Evolutionary conservation across 2,113 vertebrate species (phyloP), one percentile per base, ranked within the genome.

Genomic region (Phalacrocorax carbo): DNA sequence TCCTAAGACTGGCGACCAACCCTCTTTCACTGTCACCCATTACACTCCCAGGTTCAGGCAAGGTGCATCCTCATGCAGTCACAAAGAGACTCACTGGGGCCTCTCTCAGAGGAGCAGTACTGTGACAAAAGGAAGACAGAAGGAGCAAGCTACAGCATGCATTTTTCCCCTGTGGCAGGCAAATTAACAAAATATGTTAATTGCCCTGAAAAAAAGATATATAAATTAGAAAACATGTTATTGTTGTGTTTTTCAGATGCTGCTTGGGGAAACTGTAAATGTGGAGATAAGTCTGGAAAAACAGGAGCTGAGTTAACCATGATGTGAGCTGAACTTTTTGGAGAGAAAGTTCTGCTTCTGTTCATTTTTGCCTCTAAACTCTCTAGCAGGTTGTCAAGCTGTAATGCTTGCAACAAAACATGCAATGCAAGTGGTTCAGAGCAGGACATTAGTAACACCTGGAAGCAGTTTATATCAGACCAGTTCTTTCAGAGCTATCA

Each of bases 341-440:
- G 26, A n/a, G 15, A 11, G 36, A 52, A 82, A 49, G 13, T n/a
- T 91, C 55, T 86, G 26, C 18, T 86, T 58, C 52, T 84, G 5
- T 80, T 83, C 14, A 27, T 66, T 90, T 19, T n/a, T 64, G 20
- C 30, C 48, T 32, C 60, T 75, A 44, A 77, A 44, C 29, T 86
- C 11, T 66, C 34, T 20, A 38, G 16, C 29, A 48, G 42, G 30
- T 55, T 71, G 21, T 38, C 21, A 34, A 69, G 20, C 57, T 82
- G 4, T 30, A 57, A 71, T 0, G 0, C 36, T 77, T 0, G 2
- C n/a, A 77, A 8, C 22, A 29, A 76, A 49, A 85, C 32, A 10
- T 0, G 0, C 10, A 71, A 26, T 58, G 40, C 42, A 93, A 75
- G 61, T 8, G 51, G 15, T 5, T 18, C 46, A 51, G 38, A 32